Evolutionary conservation across 1,140 invertebrate species (phyloP), one percentile per base, ranked within the genome.

Genomic region (Cheumatopsyche charites): DNA sequence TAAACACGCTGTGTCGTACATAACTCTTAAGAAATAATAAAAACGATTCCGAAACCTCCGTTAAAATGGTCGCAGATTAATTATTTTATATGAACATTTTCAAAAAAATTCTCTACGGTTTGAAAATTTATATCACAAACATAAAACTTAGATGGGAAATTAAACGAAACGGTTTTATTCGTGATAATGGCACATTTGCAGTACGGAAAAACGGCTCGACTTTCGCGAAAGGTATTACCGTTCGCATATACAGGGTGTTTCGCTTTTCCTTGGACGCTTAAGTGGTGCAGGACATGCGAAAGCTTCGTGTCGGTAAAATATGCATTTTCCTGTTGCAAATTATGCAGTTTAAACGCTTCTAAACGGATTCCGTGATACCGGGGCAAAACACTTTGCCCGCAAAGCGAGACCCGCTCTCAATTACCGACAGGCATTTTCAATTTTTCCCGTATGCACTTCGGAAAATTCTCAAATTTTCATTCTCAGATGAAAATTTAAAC

Each of bases 301-400:
- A 62, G 47, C 25, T 68, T 42, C 67, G 36, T 41, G 49, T 19
- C 67, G 42, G 49, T 69, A 65, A 58, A 72, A 72, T 72, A 72
- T 75, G 70, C 70, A 72, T 72, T 69, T 70, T 72, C 66, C 55
- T 36, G 66, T 71, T 61, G 63, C 70, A 75, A 75, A 75, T 75
- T 68, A 65, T 68, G 73, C 65, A 36, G 73, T 70, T 72, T 75
- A 75, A 75, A 75, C 73, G 70, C 70, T 75, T 67, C 70, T 75
- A 75, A 75, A 75, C 73, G 73, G 70, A 65, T 72, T 75, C 73
- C 62, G 70, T 66, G 62, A 66, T 67, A 19, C 65, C 68, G 41
- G 6, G 29, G 52, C 69, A 66, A 65, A 71, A 74, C 70, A 67
- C 68, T 67, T 68, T 63, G 45, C 63, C 58, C 67, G 42, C 26